Evolutionary conservation across 2,888 invertebrate species (phyloP), one percentile per base, ranked within the genome.

Genomic region (Cantharis flavilabris): DNA sequence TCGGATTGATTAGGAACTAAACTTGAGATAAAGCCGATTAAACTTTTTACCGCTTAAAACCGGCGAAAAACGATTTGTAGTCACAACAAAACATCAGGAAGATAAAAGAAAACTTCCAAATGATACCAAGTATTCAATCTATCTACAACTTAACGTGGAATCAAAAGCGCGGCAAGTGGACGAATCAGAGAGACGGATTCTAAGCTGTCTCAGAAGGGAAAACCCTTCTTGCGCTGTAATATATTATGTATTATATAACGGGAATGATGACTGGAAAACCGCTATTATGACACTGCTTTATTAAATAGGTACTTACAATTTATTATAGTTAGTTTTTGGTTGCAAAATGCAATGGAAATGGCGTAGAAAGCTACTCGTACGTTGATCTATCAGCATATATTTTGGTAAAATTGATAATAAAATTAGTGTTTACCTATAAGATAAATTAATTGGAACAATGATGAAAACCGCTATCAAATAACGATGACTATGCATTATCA

Each of bases 401-500:
- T 49, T 49, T n/a, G 49, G n/a, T 49, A 49, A 49, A 49, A 49
- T 49, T 49, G 49, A 49, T 49, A 49, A 49, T 49, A 49, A 49
- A 49, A 49, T 67, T 69, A 62, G 11, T 69, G 69, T 73, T 73
- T 73, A 73, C 73, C 73, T 73, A 63, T 23, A 28, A 75, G 75
- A 75, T 73, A 73, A 63, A 69, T 28, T 33, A 65, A 72, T 69
- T 26, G 71, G 69, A 69, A 77, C 77, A 70, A 73, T 63, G 75
- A 75, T 74, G 65, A 71, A 65, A 75, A 69, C 28, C 71, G 73
- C 72, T 76, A 78, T 78, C 76, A 70, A 49, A 49, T 49, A 49
- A 73, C 72, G 72, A 79, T 79, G 79, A 79, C 76, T 76, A 4
- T 76, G 79, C 79, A 79, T 77, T 72, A 76, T 23, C 76, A 76